phyloP scores from a whole-genome alignment of 2,888 invertebrate genomes.

The Homarus gammarus region DNA sequence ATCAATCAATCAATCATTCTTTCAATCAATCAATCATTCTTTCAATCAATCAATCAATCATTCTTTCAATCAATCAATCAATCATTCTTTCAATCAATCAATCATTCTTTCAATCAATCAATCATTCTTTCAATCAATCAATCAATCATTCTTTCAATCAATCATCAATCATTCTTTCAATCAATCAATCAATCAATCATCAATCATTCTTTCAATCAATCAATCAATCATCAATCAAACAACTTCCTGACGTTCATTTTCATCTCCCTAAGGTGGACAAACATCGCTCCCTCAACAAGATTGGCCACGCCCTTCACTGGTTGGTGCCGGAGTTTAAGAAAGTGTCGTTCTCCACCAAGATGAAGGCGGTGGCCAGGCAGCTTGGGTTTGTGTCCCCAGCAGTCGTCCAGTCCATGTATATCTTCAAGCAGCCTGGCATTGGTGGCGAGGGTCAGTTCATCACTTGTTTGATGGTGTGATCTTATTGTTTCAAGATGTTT shows the following conservation, averaged over 20 bases:
- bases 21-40: too few relatives aligned
- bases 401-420: slow-evolving; percentile 97
- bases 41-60: too few relatives aligned
- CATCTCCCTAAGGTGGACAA: slow-evolving; percentile 88
- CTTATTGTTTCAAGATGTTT: not conserved
- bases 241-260: too few relatives aligned
- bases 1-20: too few relatives aligned
- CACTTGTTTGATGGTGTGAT: not conserved
- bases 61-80: too few relatives aligned
- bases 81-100: too few relatives aligned
- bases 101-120: not conserved
- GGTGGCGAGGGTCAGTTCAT: slow-evolving; percentile 89
- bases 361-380: slow-evolving; percentile 87
- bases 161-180: too few relatives aligned
- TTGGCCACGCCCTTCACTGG: slow-evolving; percentile 93
- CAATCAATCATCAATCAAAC: too few relatives aligned
- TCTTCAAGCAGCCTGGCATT: slow-evolving; percentile 95
- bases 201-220: too few relatives aligned
- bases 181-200: too few relatives aligned
- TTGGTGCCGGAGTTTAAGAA: slow-evolving; percentile 89
- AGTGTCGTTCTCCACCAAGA: slow-evolving; percentile 90
- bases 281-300: slow-evolving; percentile 83
- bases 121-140: too few relatives aligned
- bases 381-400: slow-evolving; percentile 89
- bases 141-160: not conserved